Evolutionary conservation across 92 coral and sea anemone genomes (phyloP).

Genomic region (Zoanthus solanderi): DNA sequence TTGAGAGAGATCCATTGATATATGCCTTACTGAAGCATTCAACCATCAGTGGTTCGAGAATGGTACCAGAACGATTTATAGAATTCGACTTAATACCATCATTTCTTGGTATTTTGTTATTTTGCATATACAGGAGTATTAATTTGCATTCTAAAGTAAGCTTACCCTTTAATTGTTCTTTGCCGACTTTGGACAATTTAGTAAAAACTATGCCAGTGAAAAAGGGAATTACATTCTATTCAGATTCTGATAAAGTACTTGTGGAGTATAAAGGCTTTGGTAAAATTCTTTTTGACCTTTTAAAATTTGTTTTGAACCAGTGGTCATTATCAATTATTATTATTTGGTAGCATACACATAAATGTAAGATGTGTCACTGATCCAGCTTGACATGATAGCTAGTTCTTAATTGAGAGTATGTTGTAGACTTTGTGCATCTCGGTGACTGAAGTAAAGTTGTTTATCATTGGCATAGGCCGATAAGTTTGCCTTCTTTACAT

Average conservation of each 20-base stretch:
- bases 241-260: neutral
- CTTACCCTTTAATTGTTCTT: constrained; percentile 5
- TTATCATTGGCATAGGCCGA: too few relatives aligned
- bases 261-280: neutral
- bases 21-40: constrained; percentile 43
- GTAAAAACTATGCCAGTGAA: neutral
- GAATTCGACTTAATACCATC: constrained; percentile 37
- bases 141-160: constrained; percentile 30
- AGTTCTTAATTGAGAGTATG: too few relatives aligned
- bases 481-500: too few relatives aligned
- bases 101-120: constrained; percentile 46
- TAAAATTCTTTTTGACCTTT: neutral
- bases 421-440: too few relatives aligned
- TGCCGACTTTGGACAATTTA: neutral
- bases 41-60: constrained; percentile 18
- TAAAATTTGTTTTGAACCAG: neutral
- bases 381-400: too few relatives aligned
- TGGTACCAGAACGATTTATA: constrained; percentile 43
- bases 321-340: neutral
- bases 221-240: neutral
- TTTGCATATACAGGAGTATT: neutral
- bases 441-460: too few relatives aligned
- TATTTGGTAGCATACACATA: neutral
- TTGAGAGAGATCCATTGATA: constrained; percentile 29
- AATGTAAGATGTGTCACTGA: too few relatives aligned